Evolutionary conservation across 2,888 invertebrate genomes (phyloP).

Genomic region (Tipula vernalis): DNA sequence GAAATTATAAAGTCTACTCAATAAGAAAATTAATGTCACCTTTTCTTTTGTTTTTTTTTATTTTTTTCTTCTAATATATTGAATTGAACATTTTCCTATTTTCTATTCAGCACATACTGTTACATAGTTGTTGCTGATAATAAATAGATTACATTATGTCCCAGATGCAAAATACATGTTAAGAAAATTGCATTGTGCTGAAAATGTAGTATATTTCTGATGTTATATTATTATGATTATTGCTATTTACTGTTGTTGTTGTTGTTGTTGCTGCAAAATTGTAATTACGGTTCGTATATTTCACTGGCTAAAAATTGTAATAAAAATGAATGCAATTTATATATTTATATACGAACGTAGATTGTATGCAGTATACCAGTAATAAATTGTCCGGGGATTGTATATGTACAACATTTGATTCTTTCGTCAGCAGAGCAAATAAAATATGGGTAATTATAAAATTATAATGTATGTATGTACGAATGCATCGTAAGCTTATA

Average conservation of each 20-base stretch:
- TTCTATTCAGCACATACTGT: not conserved
- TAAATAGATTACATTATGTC: not conserved
- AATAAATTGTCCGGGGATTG: not conserved
- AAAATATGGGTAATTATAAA: not conserved
- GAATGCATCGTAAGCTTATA: not conserved
- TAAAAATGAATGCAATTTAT: not conserved
- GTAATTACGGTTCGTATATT: not conserved
- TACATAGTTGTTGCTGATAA: not conserved
- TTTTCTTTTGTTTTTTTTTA: not conserved
- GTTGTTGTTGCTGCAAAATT: not conserved
- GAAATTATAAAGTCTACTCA: not conserved
- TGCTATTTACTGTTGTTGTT: not conserved
- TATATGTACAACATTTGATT: not conserved
- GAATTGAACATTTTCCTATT: not conserved
- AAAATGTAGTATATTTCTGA: not conserved
- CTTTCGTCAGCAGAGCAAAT: not conserved
- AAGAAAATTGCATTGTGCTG: not conserved
- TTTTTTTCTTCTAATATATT: not conserved
- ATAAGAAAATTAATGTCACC: not conserved
- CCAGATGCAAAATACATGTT: conserved; percentile 4
- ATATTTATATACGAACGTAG: not conserved
- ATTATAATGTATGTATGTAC: not conserved
- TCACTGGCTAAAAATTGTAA: not conserved
- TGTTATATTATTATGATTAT: not conserved
- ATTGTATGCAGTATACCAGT: not conserved